phyloP scores from a whole-genome alignment of 2,888 invertebrate genomes.

The Stramonita haemastoma region DNA sequence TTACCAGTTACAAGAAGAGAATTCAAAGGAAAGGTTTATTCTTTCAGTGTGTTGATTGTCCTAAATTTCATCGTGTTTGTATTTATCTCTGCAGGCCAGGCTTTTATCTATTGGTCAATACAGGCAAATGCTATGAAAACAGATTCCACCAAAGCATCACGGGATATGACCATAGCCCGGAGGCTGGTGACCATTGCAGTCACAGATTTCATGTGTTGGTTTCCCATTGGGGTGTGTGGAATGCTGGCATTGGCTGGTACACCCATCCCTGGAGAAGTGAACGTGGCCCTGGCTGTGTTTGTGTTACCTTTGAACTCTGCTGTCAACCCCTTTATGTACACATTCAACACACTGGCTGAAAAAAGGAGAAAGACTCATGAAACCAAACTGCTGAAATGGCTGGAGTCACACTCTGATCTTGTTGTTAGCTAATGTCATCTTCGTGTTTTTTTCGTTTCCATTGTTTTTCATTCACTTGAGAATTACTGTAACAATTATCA shows the following conservation, averaged over 20 bases:
- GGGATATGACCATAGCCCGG: slow-evolving; percentile 11
- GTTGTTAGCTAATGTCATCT: background rate
- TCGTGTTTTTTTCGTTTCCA: too few species aligned
- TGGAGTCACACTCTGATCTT: background rate
- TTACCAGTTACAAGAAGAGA: background rate
- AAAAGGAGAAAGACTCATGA: background rate
- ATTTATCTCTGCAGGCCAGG: slow-evolving; percentile 7
- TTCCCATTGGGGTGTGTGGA: background rate
- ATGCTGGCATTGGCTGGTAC: background rate
- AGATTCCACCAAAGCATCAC: background rate
- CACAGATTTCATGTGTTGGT: slow-evolving; percentile 16
- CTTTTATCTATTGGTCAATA: slow-evolving; percentile 18
- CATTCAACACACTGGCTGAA: background rate
- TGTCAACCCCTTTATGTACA: background rate
- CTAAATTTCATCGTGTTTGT: background rate
- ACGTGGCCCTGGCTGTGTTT: slow-evolving; percentile 2
- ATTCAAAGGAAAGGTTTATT: background rate
- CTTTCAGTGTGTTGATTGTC: slow-evolving; percentile 6
- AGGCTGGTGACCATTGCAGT: background rate
- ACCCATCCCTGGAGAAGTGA: slow-evolving; percentile 14
- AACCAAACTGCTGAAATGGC: background rate
- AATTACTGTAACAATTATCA: too few species aligned
- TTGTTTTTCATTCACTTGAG: too few species aligned
- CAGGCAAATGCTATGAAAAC: background rate
- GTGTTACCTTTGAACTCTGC: background rate